phyloP scores from a whole-genome alignment of 2,113 vertebrate species.

The Ceyx cyanopectus region DNA sequence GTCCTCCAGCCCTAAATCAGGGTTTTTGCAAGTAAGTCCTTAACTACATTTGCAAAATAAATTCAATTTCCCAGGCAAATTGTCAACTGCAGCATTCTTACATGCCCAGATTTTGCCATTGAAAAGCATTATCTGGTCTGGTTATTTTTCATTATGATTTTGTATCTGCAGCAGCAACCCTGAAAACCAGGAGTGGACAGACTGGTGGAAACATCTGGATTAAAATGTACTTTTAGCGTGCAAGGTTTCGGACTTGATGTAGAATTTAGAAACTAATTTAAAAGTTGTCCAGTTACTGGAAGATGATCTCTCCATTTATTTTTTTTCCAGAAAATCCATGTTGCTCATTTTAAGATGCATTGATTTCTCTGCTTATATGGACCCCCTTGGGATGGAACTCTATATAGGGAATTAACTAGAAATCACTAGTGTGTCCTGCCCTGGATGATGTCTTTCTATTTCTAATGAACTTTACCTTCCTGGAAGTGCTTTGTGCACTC shows the following conservation, averaged over 20 bases:
- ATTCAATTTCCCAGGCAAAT: not conserved
- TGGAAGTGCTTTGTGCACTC: constrained; percentile 88
- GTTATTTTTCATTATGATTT: not conserved
- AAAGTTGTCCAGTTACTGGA: not conserved
- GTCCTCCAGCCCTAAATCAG: not conserved
- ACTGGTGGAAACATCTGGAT: not conserved
- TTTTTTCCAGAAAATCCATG: not conserved
- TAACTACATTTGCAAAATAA: not conserved
- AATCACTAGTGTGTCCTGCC: not conserved
- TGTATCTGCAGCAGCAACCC: not conserved
- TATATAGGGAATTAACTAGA: not conserved
- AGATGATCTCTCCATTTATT: not conserved
- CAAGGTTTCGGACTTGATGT: not conserved
- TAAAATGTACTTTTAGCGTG: not conserved
- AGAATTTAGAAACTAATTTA: not conserved
- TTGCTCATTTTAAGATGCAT: not conserved
- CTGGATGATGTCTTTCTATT: not conserved
- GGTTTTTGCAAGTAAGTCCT: rapidly evolving
- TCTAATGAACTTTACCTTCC: constrained; percentile 82
- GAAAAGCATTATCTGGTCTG: not conserved
- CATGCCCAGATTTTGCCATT: not conserved
- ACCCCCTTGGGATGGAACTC: not conserved
- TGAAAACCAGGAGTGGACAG: not conserved
- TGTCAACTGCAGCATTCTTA: not conserved
- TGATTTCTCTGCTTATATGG: not conserved